Base-by-base conservation (phyloP, 2,113 vertebrate species). In the Manacus vitellinus region DNA sequence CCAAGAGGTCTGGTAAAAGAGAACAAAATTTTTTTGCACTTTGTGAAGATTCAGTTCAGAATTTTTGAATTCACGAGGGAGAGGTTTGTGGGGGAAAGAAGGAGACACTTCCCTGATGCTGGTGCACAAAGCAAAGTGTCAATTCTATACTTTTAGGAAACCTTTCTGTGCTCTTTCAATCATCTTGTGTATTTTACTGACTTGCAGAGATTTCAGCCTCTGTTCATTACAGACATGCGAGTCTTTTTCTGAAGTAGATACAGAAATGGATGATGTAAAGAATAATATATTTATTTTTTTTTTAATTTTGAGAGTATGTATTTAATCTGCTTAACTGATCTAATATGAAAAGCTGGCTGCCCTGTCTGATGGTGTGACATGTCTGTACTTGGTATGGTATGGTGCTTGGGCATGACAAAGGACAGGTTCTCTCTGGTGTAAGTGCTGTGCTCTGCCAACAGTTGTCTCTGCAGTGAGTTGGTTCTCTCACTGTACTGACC, bases 401-500 rank as follows among this genome's bases (percentile, higher is more conserved):
- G 22, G 58, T 35, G 4, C n/a, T 54, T 4, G 6, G 63, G 49
- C 12, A 0, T 23, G 24, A 4, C 3, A 20, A 10, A 21, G 75
- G 46, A 9, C n/a, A 16, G 39, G 2, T 9, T 31, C 5, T 65
- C 44, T 56, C 28, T 58, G 49, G 54, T 73, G 49, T 25, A 7
- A 58, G 19, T 17, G 31, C 51, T 51, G 55, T 3, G 37, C 2
- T 4, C 35, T 30, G 6, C 33, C 52, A 22, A 9, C 31, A 1
- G 31, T 1, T 39, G 24, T 27, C 51, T 56, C 68, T 51, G 55
- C 41, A 62, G 39, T 3, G 31, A 41, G n/a, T 14, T 49, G 43
- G 1, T n/a, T 14, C 39, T 56, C 18, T 28, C 12, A 0, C 55
- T 6, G 25, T 2, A 14, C 1, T 14, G 49, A 10, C 10, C 35